phyloP scores from a whole-genome alignment of 2,113 vertebrate genomes.

The Ginglymostoma cirratum region DNA sequence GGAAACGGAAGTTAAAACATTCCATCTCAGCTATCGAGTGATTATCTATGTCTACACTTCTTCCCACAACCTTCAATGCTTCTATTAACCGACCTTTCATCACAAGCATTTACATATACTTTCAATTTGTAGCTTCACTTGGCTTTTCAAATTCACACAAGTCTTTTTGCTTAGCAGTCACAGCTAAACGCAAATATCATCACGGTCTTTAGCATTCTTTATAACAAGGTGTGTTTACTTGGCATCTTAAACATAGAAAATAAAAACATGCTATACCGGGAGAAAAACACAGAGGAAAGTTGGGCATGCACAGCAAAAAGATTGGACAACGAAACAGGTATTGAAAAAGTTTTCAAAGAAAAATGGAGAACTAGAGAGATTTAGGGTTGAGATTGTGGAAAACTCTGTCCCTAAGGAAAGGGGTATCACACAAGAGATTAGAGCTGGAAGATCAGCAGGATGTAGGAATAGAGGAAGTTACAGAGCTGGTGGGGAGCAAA shows the following conservation, averaged over 20 bases:
- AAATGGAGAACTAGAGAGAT: too few species aligned
- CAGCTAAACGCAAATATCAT: not conserved
- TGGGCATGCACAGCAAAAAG: not conserved
- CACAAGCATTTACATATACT: not conserved
- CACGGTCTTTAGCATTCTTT: not conserved
- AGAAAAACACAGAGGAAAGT: not conserved
- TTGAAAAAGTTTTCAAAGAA: too few species aligned
- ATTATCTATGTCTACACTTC: not conserved
- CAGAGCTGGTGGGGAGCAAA: too few species aligned
- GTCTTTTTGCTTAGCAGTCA: not conserved
- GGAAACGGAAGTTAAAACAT: not conserved
- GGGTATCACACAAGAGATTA: too few species aligned
- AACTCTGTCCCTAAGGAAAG: too few species aligned
- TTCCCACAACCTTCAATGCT: not conserved
- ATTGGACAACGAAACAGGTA: not conserved
- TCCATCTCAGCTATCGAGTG: not conserved
- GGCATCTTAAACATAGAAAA: not conserved
- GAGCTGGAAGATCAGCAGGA: too few species aligned
- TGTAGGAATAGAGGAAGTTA: too few species aligned
- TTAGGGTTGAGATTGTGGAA: too few species aligned
- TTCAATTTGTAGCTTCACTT: not conserved
- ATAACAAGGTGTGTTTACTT: not conserved
- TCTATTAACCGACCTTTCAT: not conserved
- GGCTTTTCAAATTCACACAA: not conserved
- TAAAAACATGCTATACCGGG: not conserved